Conservation (phyloP, 2,797 vertebrate species). For the Scyliorhinus canicula region DNA sequence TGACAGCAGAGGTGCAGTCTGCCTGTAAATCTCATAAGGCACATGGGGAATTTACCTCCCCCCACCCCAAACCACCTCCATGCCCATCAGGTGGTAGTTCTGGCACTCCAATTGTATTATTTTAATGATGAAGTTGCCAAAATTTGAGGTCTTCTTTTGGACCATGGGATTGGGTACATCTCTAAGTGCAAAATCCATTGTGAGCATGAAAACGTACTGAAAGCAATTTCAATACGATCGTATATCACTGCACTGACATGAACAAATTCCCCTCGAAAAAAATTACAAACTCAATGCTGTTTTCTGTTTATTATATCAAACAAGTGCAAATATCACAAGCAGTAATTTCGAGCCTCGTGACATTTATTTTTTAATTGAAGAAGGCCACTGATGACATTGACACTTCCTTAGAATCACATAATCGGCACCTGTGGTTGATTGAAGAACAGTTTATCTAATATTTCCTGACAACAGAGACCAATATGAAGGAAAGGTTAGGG, state of each 20-base stretch:
- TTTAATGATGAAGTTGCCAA: not conserved
- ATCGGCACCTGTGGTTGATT: not conserved
- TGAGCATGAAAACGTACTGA: not conserved
- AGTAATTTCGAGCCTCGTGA: conserved; percentile 25
- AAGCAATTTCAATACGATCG: not conserved
- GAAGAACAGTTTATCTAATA: conserved; percentile 4
- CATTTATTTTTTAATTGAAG: conserved; percentile 26
- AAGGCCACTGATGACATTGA: conserved; percentile 27
- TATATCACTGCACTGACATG: not conserved
- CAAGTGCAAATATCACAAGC: not conserved
- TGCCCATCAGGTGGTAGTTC: not conserved
- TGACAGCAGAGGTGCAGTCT: not conserved
- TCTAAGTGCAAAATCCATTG: not conserved
- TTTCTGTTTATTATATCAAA: conserved; percentile 6
- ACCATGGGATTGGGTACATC: not conserved
- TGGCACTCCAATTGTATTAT: not conserved
- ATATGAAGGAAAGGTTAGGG: not conserved
- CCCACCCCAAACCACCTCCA: not conserved
- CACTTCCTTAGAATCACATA: not conserved
- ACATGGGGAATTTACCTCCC: not conserved
- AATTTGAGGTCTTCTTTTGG: not conserved
- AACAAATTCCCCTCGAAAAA: not conserved
- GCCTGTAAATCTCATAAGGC: not conserved
- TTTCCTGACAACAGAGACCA: not conserved
- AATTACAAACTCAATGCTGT: not conserved